Evolutionary conservation across 2,797 vertebrate genomes (phyloP), one percentile per base, ranked within the genome.

Genomic region (Chelon auratus): DNA sequence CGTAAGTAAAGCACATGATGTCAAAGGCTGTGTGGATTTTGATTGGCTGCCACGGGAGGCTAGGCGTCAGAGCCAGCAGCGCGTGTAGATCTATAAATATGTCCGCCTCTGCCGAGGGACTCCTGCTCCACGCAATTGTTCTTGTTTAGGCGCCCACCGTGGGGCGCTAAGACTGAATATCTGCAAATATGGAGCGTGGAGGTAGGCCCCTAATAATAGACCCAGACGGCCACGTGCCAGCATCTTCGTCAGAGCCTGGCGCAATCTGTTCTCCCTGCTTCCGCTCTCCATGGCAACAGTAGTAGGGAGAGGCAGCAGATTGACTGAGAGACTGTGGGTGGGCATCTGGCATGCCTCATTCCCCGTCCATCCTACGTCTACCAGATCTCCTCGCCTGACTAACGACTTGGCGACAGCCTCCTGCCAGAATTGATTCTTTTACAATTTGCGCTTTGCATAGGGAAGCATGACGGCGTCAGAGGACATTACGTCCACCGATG

Each of bases 281-380:
- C 87, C 68, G 78, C 77, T 91, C 83, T 66, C 90, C 91, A 91
- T 92, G 62, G 92, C 90, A 93, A 92, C 91, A 67, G 91, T 92
- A 91, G 91, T 92, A 93, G 51, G 57, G 87, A 81, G 82, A 87
- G 85, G 85, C 82, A 85, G 89, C 86, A 90, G 89, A 90, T 85
- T 89, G 90, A 87, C 75, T 83, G 93, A 91, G 91, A 93, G 94
- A 94, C 91, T 47, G 93, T 91, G 87, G 92, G 93, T 77, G 92
- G 87, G 89, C 86, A 77, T 87, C 82, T 89, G 89, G 83, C 59
- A 39, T 83, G 82, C 53, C 71, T 88, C 75, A 75, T 70, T 76
- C 72, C 72, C 7, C 69, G 76, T 66, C 80, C 87, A 1, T 82
- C 85, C 85, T 89, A 90, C 86, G 83, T 92, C 88, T 91, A 63